These are phyloP conservation scores for Myrmecophaga tridactyla DNA, from an alignment of 2,113 vertebrate species.

Conservation along the genomic window DNA sequence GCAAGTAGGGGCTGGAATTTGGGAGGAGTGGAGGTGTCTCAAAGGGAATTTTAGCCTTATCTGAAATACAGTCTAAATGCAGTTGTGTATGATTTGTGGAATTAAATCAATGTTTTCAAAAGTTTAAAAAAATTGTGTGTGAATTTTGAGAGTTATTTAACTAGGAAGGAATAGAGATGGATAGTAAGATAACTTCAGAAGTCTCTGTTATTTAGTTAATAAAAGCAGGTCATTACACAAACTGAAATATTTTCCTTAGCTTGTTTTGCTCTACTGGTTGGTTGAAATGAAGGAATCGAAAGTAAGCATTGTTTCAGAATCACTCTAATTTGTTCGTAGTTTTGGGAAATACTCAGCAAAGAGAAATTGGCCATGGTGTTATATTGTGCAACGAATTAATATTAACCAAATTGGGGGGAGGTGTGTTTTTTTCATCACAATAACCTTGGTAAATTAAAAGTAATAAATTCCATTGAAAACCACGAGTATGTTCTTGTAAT, in stretches of 20 bases:
- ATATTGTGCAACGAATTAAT: constrained; percentile 57
- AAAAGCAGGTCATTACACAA: neutral
- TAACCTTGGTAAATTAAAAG: constrained; percentile 71
- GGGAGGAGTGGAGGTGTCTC: neutral
- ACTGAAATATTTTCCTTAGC: constrained; percentile 32
- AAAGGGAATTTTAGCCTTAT: neutral
- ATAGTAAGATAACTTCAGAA: neutral
- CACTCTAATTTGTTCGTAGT: constrained; percentile 40
- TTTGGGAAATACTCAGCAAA: constrained; percentile 29
- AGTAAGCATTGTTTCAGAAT: constrained; percentile 46
- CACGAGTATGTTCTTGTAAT: constrained; percentile 37
- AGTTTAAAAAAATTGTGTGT: neutral
- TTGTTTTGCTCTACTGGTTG: constrained; percentile 39
- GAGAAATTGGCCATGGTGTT: neutral
- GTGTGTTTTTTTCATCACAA: constrained; percentile 63
- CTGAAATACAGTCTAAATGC: neutral
- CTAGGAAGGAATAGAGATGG: neutral
- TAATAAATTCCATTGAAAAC: constrained; percentile 71
- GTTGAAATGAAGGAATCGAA: constrained; percentile 47
- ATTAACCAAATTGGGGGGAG: neutral
- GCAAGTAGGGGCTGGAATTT: neutral
- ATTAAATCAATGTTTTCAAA: neutral
- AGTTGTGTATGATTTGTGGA: neutral
- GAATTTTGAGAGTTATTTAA: neutral
- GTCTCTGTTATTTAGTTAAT: neutral